Conservation (phyloP, 2,113 vertebrate species). For the Oncorhynchus kisutch region DNA sequence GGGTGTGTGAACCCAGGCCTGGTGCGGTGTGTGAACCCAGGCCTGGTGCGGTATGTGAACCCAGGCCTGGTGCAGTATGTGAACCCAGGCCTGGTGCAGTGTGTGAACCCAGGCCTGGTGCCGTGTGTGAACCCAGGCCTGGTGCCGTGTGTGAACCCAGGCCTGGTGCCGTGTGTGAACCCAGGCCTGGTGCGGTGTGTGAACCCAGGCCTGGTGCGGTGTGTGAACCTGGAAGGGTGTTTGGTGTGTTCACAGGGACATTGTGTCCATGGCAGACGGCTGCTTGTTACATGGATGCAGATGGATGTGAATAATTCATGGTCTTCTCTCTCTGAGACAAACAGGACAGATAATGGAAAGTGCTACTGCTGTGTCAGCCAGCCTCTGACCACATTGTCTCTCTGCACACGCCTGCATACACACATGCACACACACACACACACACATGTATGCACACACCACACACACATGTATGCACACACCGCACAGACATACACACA, state of each 20-base stretch:
- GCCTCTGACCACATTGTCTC: constrained; percentile 24
- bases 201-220: no score
- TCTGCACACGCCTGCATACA: constrained; percentile 10
- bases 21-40: no score
- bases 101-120: no score
- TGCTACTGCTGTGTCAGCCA: constrained; percentile 62
- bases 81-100: no score
- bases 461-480: not conserved
- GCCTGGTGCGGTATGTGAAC: no score
- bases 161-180: no score
- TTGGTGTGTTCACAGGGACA: constrained; percentile 34
- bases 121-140: no score
- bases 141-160: no score
- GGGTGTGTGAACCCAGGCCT: no score
- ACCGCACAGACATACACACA: no score
- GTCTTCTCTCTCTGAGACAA: constrained; percentile 36
- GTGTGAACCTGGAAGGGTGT: constrained; percentile 10
- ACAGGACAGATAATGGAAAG: constrained; percentile 52
- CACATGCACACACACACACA: not conserved
- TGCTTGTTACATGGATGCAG: constrained; percentile 48
- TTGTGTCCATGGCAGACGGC: constrained; percentile 38
- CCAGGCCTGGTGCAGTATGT: constrained; percentile 31
- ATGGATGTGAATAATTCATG: constrained; percentile 71
- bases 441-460: not conserved
- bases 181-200: no score